Percentiles rank a stretch among this genome's conserved stretches.
These are phyloP conservation scores for Dicaeum eximium DNA, from an alignment of 2,113 vertebrate genomes.

Conservation along the genomic window DNA sequence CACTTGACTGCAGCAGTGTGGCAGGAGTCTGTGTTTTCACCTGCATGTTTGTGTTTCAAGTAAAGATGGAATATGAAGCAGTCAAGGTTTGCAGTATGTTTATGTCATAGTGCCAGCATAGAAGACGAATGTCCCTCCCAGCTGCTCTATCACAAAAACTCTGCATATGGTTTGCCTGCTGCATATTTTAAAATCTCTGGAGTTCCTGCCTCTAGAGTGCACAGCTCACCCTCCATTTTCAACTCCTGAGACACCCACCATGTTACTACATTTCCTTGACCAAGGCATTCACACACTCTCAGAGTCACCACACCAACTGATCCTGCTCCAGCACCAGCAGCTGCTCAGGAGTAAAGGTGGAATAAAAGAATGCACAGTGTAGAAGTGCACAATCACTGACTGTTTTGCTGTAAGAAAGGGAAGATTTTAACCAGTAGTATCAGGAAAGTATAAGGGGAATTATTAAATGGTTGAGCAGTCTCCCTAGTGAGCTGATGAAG, in stretches of 20 bases:
- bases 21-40: neutral
- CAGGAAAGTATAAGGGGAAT: neutral
- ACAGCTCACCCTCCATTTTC: neutral
- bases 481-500: neutral
- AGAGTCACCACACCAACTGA: neutral
- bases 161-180: neutral
- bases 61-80: neutral
- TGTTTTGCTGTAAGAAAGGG: neutral
- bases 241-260: neutral
- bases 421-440: neutral
- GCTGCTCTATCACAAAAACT: neutral
- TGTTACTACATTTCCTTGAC: neutral
- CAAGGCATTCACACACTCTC: neutral
- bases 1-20: neutral
- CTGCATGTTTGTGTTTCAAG: neutral
- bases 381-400: accelerated
- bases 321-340: neutral
- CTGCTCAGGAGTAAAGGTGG: neutral
- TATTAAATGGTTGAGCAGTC: neutral
- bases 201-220: neutral
- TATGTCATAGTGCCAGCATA: neutral
- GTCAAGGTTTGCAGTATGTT: neutral
- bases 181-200: neutral
- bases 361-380: neutral
- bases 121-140: neutral